Base-by-base conservation (phyloP, 2,797 vertebrate genomes). In the Halcyon badia region DNA sequence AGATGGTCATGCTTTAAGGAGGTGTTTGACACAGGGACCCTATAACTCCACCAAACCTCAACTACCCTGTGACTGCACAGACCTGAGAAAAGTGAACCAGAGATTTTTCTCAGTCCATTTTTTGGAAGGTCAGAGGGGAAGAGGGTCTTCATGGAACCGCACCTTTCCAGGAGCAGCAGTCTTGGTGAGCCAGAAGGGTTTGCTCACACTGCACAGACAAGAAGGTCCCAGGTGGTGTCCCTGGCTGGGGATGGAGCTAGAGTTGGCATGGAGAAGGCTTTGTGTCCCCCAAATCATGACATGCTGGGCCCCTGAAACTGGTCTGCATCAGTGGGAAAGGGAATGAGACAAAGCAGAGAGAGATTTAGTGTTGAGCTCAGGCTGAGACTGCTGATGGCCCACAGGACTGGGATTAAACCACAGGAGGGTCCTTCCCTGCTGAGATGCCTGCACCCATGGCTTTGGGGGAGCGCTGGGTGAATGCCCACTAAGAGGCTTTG, bases 381-480 rank as follows among this genome's bases (percentile, higher is more conserved):
- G 42, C 41, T 54, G 46, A 33, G 48, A 30, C 56, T 89, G 66
- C 70, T 60, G 51, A 22, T 0, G 4, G 30, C 24, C 49, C 16
- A 20, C 25, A 24, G 28, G 64, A 46, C 7, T 42, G 46, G 64
- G 39, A 25, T 6, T 28, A 49, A 42, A 4, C 4, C 46, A n/a
- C 28, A 22, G 52, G 52, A 71, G 10, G 18, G 39, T 21, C 51
- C 31, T 79, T 80, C 68, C 41, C 41, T 56, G 61, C 22, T 11
- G 56, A 41, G 46, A 28, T 52, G 44, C 31, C 6, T 3, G 48
- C 0, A 7, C 15, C 61, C 1, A 0, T 15, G 48, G 42, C 48
- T 37, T 3, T 49, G 58, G 57, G 41, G 25, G 35, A 30, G 51
- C 1, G 1, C 30, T 70, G 69, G 51, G 2, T 56, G 44, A 28